Evolutionary conservation across 2,113 vertebrate genomes (phyloP), one percentile per base, ranked within the genome.

Genomic region (Platysternon megacephalum): DNA sequence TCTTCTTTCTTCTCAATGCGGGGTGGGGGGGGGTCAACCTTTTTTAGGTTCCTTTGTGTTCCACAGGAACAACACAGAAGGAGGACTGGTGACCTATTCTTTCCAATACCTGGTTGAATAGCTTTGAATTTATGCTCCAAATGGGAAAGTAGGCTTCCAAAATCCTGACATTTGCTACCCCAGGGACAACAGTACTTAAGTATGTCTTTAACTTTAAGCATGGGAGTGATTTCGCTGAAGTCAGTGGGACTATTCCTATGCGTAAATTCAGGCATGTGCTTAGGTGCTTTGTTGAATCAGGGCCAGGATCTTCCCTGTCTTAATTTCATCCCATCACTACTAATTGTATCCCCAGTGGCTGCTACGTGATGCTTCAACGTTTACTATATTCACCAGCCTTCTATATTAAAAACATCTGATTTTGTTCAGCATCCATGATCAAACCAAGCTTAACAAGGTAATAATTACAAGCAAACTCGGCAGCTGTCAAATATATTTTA

Each of bases 401-500:
- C 52, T 78, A 7, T 80, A 39, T 35, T 90, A 85, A 94, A 95
- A 94, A 91, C 35, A 95, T 9, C 78, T 79, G 9, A 78, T 88
- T 95, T 87, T 96, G 35, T 81, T 89, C 68, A 85, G 29, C 49
- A 72, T 82, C 94, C 84, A 81, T 82, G 35, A 97, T 89, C 82
- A 95, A 95, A 79, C 28, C n/a, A 91, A 22, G 91, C 91, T 95
- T 92, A 96, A 91, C 44, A 85, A 93, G 76, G 19, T 72, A 93
- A 92, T 95, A 84, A 96, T 90, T 91, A 83, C 8, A 55, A 68
- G 8, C 55, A 68, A 11, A 2, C 8, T 84, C 52, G 84, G 96
- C 80, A 79, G 48, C 55, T 97, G 82, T 93, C 90, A 86, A 91
- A 95, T 91, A 39, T 42, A 88, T 89, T 90, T 87, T 94, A 95